phyloP scores from a whole-genome alignment of 1,140 invertebrate species.

The Hydropsyche tenuis region DNA sequence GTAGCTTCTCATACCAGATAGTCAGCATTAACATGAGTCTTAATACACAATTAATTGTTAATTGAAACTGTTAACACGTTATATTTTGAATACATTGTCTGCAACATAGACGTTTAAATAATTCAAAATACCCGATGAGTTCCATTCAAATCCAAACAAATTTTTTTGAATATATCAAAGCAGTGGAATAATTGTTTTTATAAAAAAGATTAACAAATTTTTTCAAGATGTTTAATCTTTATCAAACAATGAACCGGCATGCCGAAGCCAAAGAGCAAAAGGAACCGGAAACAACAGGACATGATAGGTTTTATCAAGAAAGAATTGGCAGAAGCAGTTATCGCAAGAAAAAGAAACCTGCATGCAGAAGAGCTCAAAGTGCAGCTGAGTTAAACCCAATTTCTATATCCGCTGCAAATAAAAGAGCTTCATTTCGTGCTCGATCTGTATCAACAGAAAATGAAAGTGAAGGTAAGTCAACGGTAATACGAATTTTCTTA shows the following conservation, averaged over 20 bases:
- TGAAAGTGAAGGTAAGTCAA: conserved; percentile 58
- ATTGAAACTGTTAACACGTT: conserved; percentile 21
- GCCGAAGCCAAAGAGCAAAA: conserved; percentile 67
- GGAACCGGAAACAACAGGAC: conserved; percentile 72
- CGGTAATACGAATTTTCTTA: neutral
- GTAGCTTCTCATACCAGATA: conserved; percentile 6
- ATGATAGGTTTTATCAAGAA: conserved; percentile 77
- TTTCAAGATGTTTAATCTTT: conserved; percentile 75
- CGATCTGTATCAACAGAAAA: conserved; percentile 64
- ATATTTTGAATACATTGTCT: neutral
- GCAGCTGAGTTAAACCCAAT: conserved; percentile 75
- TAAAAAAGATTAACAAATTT: neutral
- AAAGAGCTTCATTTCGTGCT: conserved; percentile 63
- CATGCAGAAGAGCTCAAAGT: conserved; percentile 71
- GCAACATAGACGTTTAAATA: neutral
- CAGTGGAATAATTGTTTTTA: too few species aligned
- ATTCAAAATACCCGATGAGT: conserved; percentile 1
- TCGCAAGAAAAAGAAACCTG: conserved; percentile 63
- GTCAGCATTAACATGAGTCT: neutral
- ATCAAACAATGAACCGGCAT: conserved; percentile 73
- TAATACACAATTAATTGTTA: conserved; percentile 37
- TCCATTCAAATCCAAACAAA: neutral
- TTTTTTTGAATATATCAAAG: conserved; percentile 6
- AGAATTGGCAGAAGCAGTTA: conserved; percentile 65
- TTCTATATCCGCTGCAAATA: conserved; percentile 69